Percentiles rank a stretch among this genome's conserved stretches.
phyloP scores from a whole-genome alignment of 2,888 invertebrate species.

The Herminia tarsipennalis region DNA sequence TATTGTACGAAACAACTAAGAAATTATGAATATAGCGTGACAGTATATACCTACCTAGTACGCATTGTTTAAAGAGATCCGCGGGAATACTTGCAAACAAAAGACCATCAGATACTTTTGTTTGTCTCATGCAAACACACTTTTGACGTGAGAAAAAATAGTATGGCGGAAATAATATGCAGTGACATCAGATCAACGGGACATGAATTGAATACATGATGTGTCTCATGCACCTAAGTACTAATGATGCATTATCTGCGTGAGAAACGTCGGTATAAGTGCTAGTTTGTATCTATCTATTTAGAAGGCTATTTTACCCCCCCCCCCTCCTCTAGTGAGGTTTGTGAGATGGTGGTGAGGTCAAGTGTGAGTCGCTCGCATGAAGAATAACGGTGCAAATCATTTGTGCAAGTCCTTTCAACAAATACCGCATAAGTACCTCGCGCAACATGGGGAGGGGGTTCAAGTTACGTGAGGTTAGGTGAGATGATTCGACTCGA shows the following conservation, averaged over 20 bases:
- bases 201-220: conserved; percentile 5
- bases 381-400: no score
- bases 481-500: no score
- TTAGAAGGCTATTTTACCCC: no score
- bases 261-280: no score
- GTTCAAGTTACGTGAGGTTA: no score
- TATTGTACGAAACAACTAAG: conserved; percentile 1
- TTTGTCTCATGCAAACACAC: conserved; percentile 54
- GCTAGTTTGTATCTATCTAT: no score
- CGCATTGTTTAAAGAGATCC: conserved; percentile 30
- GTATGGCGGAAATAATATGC: conserved; percentile 38
- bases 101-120: conserved; percentile 57
- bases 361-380: no score
- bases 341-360: no score
- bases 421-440: no score
- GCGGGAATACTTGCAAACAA: conserved; percentile 61
- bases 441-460: no score
- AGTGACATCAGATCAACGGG: conserved; percentile 11
- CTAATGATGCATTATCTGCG: neutral
- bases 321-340: no score
- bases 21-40: conserved; percentile 14
- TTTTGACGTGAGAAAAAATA: conserved; percentile 60
- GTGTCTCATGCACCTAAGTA: neutral
- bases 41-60: conserved; percentile 17
- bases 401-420: no score